Conservation (phyloP, 1,140 invertebrate genomes). For the Harlomillsia oculata region DNA sequence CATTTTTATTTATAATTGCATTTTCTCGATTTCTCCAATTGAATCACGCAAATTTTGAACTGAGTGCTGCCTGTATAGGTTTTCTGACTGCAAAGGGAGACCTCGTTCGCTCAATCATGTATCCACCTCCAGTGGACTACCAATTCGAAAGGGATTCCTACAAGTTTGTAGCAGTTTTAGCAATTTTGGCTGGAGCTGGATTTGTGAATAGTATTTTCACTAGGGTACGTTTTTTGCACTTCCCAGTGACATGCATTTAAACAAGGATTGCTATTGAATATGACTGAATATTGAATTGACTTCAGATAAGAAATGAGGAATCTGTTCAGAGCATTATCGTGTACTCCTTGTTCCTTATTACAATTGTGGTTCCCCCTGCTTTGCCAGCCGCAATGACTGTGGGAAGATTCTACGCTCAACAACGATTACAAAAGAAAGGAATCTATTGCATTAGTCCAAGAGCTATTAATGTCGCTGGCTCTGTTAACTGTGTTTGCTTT, state of each 20-base stretch:
- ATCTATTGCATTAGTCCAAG: slow-evolving; percentile 87
- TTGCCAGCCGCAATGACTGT: slow-evolving; percentile 86
- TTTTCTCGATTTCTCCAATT: slow-evolving; percentile 11
- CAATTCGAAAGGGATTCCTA: slow-evolving; percentile 85
- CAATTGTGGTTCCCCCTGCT: slow-evolving; percentile 89
- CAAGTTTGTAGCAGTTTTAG: slow-evolving; percentile 65
- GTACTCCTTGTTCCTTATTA: slow-evolving; percentile 74
- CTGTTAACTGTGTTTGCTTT: slow-evolving; percentile 86
- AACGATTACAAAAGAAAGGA: slow-evolving; percentile 56
- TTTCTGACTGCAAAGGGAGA: slow-evolving; percentile 83
- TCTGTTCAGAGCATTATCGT: slow-evolving; percentile 39
- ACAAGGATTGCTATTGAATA: too few species aligned
- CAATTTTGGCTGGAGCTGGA: slow-evolving; percentile 54
- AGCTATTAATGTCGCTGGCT: slow-evolving; percentile 78
- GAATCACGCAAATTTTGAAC: too few species aligned
- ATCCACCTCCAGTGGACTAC: slow-evolving; percentile 81
- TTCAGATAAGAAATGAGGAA: slow-evolving; percentile 37
- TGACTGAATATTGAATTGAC: slow-evolving; percentile 11
- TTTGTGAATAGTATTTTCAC: slow-evolving; percentile 60
- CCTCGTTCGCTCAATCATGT: slow-evolving; percentile 81
- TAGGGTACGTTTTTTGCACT: slow-evolving; percentile 44
- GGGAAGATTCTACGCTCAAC: slow-evolving; percentile 72
- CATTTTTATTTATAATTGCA: slow-evolving; percentile 18
- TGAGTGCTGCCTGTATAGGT: too few species aligned
- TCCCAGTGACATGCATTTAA: too few species aligned